A percentile compares a stretch with the other conserved stretches of the same genome.
Evolutionary conservation across 1,140 invertebrate species (phyloP).

Genomic region (Musca domestica): DNA sequence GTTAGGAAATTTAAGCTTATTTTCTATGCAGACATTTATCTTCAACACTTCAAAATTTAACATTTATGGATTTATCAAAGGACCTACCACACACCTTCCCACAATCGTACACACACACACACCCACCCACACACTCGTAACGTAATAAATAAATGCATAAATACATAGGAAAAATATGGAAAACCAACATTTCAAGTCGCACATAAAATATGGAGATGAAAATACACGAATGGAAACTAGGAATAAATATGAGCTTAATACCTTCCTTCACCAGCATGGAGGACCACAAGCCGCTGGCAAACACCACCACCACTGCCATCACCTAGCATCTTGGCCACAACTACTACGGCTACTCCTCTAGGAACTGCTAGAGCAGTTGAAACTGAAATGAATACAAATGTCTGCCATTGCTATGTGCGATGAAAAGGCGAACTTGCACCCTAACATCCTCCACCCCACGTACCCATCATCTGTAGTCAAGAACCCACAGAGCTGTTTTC

Average conservation of each 20-base stretch:
- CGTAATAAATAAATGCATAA: neutral
- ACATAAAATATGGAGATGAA: conserved; percentile 22
- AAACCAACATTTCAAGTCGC: conserved; percentile 17
- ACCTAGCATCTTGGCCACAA: neutral
- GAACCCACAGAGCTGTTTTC: neutral
- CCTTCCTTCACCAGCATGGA: neutral
- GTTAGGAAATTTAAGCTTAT: neutral
- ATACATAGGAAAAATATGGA: neutral
- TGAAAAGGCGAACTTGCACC: neutral
- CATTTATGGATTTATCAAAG: conserved; percentile 1
- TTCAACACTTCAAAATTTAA: conserved; percentile 6
- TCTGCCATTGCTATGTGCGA: too few species aligned
- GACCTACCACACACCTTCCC: too few species aligned
- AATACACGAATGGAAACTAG: neutral
- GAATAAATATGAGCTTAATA: conserved; percentile 11
- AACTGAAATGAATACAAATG: too few species aligned
- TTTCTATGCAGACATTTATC: conserved; percentile 2
- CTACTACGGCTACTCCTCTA: too few species aligned
- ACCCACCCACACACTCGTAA: too few species aligned
- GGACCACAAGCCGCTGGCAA: neutral
- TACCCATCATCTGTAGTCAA: neutral
- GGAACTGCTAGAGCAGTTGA: too few species aligned
- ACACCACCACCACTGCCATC: neutral
- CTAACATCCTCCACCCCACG: neutral
- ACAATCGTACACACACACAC: too few species aligned